Evolutionary conservation across 2,888 invertebrate genomes (phyloP).

Genomic region (Cataglyphis albicans): DNA sequence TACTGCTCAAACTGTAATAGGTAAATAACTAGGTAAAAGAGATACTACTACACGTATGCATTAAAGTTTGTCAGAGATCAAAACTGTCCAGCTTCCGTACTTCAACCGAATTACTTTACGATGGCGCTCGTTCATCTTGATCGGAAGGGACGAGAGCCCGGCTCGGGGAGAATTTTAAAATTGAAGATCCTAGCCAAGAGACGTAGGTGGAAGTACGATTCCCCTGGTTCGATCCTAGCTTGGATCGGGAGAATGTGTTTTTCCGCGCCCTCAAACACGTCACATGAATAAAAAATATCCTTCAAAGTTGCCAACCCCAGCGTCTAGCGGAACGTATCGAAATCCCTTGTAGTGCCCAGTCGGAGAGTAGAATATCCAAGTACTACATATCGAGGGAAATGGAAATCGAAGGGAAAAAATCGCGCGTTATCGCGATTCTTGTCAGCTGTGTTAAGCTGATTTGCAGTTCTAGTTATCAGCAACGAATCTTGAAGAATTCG

Average conservation of each 20-base stretch:
- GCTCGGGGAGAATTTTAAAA: slow-evolving; percentile 75
- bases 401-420: slow-evolving; percentile 47
- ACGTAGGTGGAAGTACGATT: slow-evolving; percentile 60
- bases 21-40: not conserved
- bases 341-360: slow-evolving; percentile 59
- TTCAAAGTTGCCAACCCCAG: slow-evolving; percentile 84
- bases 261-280: slow-evolving; percentile 85
- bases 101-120: slow-evolving; percentile 29
- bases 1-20: not conserved
- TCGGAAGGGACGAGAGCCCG: slow-evolving; percentile 28
- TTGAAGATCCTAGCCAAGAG: slow-evolving; percentile 68
- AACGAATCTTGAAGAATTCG: not conserved
- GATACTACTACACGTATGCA: not conserved
- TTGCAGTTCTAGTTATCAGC: not conserved
- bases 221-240: slow-evolving; percentile 64
- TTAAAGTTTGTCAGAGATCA: slow-evolving; percentile 31
- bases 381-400: slow-evolving; percentile 64
- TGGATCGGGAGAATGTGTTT: slow-evolving; percentile 83
- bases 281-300: slow-evolving; percentile 86
- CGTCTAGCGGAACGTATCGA: slow-evolving; percentile 68
- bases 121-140: slow-evolving; percentile 44
- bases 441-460: slow-evolving; percentile 11
- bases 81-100: slow-evolving; percentile 3
- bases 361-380: slow-evolving; percentile 60
- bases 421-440: slow-evolving; percentile 42